Conservation (phyloP, 1,140 invertebrate species). For the Euglossa dilemma region DNA sequence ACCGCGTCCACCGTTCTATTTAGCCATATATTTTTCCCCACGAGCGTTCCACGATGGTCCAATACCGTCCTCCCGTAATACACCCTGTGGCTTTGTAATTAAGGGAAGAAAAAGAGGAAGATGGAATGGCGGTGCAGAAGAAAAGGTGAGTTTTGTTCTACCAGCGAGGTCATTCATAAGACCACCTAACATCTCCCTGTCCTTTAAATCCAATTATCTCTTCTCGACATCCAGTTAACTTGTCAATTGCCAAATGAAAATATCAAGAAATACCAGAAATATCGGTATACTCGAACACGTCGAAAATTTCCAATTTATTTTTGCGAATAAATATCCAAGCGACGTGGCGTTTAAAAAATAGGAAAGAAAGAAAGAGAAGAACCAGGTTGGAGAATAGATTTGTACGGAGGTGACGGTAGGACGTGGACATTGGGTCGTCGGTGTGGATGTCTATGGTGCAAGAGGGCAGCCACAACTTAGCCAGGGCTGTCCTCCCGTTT, state of each 20-base stretch:
- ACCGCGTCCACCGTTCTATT: conserved; percentile 55
- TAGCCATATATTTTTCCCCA: conserved; percentile 68
- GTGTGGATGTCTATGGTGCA: not conserved
- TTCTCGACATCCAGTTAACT: no score
- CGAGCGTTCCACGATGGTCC: conserved; percentile 59
- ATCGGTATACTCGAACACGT: no score
- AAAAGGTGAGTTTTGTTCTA: not conserved
- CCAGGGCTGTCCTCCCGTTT: conserved; percentile 51
- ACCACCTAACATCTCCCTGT: no score
- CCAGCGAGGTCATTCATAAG: no score
- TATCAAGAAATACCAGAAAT: no score
- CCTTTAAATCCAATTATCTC: no score
- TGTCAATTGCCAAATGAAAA: no score
- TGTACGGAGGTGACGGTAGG: not conserved
- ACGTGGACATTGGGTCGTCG: not conserved
- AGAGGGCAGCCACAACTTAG: not conserved
- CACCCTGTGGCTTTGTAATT: conserved; percentile 22
- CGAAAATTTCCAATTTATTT: no score
- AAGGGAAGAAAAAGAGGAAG: not conserved
- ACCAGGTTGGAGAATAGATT: not conserved
- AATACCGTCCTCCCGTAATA: conserved; percentile 63
- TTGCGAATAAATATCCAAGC: no score
- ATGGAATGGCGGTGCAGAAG: not conserved
- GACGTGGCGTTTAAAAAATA: not conserved
- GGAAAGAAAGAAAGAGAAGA: not conserved